Evolutionary conservation across 2,113 vertebrate species (phyloP).

Genomic region (Ahaetulla prasina): DNA sequence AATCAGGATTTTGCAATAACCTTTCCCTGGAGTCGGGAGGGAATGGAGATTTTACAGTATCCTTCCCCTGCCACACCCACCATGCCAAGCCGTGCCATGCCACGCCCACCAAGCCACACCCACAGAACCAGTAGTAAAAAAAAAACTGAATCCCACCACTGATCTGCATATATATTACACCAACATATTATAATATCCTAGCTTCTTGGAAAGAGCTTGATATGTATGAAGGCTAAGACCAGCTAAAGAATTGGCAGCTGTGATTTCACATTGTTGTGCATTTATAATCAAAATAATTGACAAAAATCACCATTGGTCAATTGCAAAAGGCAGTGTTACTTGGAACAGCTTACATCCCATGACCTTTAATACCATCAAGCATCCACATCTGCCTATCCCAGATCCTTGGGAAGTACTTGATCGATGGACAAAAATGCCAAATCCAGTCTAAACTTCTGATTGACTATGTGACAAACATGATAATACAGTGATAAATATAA

Average conservation of each 20-base stretch:
- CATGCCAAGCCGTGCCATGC: too few relatives aligned
- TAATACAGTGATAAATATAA: background rate
- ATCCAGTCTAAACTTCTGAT: background rate
- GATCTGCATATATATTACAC: background rate
- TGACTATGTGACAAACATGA: background rate
- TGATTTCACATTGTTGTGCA: background rate
- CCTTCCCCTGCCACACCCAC: too few relatives aligned
- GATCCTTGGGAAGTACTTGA: background rate
- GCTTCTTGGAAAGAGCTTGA: background rate
- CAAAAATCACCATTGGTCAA: background rate
- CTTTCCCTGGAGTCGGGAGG: too few relatives aligned
- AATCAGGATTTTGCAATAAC: too few relatives aligned
- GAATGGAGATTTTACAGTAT: too few relatives aligned
- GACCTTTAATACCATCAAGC: background rate
- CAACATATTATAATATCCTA: background rate
- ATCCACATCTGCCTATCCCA: background rate
- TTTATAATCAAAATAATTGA: background rate
- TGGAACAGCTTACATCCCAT: background rate
- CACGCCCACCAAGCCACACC: too few relatives aligned
- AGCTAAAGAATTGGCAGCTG: background rate
- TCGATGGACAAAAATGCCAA: background rate
- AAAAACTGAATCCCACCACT: too few relatives aligned
- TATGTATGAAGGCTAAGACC: background rate
- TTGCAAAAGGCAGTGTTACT: background rate
- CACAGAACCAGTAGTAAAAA: too few relatives aligned